These are phyloP conservation scores for Nymphalis c-album DNA, from an alignment of 2,888 invertebrate genomes.

Conservation along the genomic window DNA sequence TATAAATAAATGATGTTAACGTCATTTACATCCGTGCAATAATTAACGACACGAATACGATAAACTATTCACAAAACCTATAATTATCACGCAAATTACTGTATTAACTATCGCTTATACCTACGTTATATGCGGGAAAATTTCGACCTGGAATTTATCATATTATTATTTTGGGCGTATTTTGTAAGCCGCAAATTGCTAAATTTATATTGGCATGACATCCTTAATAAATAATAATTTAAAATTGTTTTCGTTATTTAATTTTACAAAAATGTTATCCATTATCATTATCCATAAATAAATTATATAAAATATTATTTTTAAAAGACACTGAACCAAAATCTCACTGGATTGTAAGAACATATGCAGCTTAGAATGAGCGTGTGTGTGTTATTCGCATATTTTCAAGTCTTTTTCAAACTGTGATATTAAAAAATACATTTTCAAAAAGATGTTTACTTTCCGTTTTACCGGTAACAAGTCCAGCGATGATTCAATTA, in stretches of 20 bases:
- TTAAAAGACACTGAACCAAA: no score
- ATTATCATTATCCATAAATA: no score
- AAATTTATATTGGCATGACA: neutral
- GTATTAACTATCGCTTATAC: constrained; percentile 15
- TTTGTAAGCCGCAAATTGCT: constrained; percentile 25
- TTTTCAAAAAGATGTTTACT: neutral
- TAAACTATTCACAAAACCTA: neutral
- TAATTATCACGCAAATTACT: constrained; percentile 18
- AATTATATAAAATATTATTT: no score
- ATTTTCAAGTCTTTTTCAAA: neutral
- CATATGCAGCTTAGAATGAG: no score
- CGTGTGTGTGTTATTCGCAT: no score
- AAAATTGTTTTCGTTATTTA: no score
- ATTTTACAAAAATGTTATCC: no score
- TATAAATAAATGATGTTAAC: neutral
- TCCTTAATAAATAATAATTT: neutral
- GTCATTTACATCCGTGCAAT: neutral
- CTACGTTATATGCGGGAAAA: constrained; percentile 4
- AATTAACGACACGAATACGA: neutral
- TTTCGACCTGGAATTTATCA: constrained; percentile 10
- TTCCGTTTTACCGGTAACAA: constrained; percentile 6
- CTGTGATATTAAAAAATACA: neutral
- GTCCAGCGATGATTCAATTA: constrained; percentile 13
- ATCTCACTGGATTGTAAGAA: no score
- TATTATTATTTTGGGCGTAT: constrained; percentile 8